Conservation (phyloP, 2,113 vertebrate genomes). For the Muntiacus muntjak region DNA sequence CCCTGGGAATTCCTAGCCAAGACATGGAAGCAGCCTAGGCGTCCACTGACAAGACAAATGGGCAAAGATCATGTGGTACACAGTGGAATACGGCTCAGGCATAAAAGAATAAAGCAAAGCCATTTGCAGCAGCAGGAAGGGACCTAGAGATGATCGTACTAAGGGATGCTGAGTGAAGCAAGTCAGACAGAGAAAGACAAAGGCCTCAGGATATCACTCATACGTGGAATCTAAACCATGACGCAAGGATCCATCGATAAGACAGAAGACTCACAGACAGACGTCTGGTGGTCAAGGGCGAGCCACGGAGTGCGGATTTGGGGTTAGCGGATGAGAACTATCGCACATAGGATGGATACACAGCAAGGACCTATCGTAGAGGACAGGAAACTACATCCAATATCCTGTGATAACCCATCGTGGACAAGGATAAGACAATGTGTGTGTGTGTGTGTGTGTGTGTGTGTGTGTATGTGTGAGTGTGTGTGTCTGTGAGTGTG, state of each 20-base stretch:
- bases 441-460: neutral
- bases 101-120: neutral
- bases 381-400: neutral
- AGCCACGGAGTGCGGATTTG: neutral
- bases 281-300: neutral
- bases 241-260: neutral
- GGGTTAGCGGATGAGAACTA: too few species aligned
- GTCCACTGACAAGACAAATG: neutral
- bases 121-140: neutral
- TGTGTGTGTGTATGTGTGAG: rapidly evolving
- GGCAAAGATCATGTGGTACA: neutral
- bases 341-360: neutral
- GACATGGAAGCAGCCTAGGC: neutral
- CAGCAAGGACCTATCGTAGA: rapidly evolving
- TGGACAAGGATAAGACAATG: neutral
- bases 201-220: neutral
- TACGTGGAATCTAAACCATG: neutral
- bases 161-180: neutral
- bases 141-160: neutral
- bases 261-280: neutral
- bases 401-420: neutral
- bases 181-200: neutral
- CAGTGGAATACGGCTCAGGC: neutral
- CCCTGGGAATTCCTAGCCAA: neutral
- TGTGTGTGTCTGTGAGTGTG: rapidly evolving